A percentile compares a stretch with the other conserved stretches of the same genome.
phyloP scores from a whole-genome alignment of 1,140 invertebrate genomes.

The Neomicropteryx cornuta region DNA sequence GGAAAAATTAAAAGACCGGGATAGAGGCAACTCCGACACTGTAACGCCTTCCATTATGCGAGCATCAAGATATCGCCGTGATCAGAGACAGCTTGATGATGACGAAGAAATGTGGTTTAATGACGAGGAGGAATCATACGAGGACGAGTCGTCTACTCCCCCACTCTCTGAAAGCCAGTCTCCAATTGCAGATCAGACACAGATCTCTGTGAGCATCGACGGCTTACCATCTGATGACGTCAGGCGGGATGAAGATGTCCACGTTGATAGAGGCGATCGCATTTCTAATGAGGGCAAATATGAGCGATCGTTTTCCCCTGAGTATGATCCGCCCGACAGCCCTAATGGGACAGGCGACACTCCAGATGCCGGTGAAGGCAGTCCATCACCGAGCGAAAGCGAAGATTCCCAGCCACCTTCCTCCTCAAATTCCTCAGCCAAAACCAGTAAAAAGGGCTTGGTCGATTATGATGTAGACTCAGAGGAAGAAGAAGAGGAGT shows the following conservation, averaged over 20 bases:
- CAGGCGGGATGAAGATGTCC: constrained; percentile 23
- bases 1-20: constrained; percentile 77
- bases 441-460: constrained; percentile 53
- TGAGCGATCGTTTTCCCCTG: constrained; percentile 15
- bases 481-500: constrained; percentile 87
- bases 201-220: constrained; percentile 45
- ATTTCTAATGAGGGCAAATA: too few relatives aligned
- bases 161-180: constrained; percentile 18
- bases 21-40: constrained; percentile 48
- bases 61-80: constrained; percentile 73
- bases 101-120: constrained; percentile 99
- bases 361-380: too few relatives aligned
- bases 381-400: constrained; percentile 11
- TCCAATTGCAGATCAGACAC: constrained; percentile 31
- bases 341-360: neutral
- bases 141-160: constrained; percentile 53
- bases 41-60: constrained; percentile 67
- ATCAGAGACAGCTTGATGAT: constrained; percentile 87
- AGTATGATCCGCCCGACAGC: constrained; percentile 26
- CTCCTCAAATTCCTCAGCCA: constrained; percentile 7
- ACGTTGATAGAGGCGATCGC: too few relatives aligned
- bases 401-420: constrained; percentile 23
- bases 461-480: constrained; percentile 95
- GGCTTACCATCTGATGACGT: constrained; percentile 30
- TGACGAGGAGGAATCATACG: constrained; percentile 90